Conservation (phyloP, 2,113 vertebrate genomes). For the Ictalurus furcatus region DNA sequence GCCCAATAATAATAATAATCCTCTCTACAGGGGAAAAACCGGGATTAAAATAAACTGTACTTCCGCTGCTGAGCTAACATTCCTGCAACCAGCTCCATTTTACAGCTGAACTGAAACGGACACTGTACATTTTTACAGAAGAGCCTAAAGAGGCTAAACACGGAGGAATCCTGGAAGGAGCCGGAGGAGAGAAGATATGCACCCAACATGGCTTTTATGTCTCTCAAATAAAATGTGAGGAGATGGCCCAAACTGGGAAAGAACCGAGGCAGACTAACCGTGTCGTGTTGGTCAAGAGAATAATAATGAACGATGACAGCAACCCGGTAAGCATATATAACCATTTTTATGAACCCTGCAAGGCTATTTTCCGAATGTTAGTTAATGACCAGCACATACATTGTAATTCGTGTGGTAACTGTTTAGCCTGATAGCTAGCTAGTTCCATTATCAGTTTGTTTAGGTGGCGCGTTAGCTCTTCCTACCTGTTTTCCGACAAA, state of each 20-base stretch:
- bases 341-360: background rate
- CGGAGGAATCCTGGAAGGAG: conserved; percentile 69
- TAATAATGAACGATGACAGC: conserved; percentile 75
- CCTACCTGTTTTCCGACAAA: conserved; percentile 13
- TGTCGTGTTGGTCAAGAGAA: conserved; percentile 77
- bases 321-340: conserved; percentile 62
- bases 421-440: background rate
- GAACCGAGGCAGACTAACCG: conserved; percentile 60
- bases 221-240: conserved; percentile 68
- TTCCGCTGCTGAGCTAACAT: conserved; percentile 15
- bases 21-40: background rate
- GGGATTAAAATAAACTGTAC: conserved; percentile 30
- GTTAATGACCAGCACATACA: too few species aligned
- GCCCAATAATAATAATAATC: conserved; percentile 4
- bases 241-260: conserved; percentile 62
- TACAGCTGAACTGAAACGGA: conserved; percentile 16
- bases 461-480: background rate
- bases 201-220: conserved; percentile 74
- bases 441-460: background rate
- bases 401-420: background rate
- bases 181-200: conserved; percentile 70
- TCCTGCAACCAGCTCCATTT: conserved; percentile 4
- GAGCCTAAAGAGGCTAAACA: conserved; percentile 53
- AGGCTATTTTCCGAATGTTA: background rate
- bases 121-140: background rate